Base-by-base conservation (phyloP, 2,888 invertebrate species). In the Brachyptera risi region DNA sequence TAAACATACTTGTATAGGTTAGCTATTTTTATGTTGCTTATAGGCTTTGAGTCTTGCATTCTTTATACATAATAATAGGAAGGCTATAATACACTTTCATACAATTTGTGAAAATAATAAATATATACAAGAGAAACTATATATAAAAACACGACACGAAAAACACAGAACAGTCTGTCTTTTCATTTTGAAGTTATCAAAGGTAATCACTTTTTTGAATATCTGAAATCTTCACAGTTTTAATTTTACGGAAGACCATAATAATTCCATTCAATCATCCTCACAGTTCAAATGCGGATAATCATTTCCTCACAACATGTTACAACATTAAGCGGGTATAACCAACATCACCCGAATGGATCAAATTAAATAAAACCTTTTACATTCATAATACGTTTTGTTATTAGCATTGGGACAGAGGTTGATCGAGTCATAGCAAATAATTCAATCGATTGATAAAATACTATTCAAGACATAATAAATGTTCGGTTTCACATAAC, bases 51-150 rank as follows among this genome's bases (percentile, higher is more conserved):
- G 54, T 37, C 44, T 47, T 21, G 47, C 47, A 47, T 47, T 24
- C 47, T 19, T 15, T 42, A 19, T 42, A 3, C 11, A 21, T 47
- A 3, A 2, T 47, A 21, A 17, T 15, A 44, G n/a, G n/a, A 47
- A 47, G 24, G 35, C 35, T 37, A 35, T 35, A 44, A 44, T 44
- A 35, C 54, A 54, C 54, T 54, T 54, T 54, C 54, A 35, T 35
- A 35, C 54, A 54, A 23, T 35, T 47, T 54, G 54, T 35, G 37
- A 54, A 54, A 54, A 54, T 54, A 54, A 35, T 54, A 54, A 54
- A 54, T 54, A 54, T 54, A 4, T 54, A 54, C 54, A 54, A 21
- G 21, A 24, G 44, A 54, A 44, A 44, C 31, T 31, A 31, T 31
- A 54, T 54, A 11, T 54, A 54, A 35, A 54, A 54, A 47, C 24